Base-by-base conservation (phyloP, 2,888 invertebrate species). In the Xylophagus ater region DNA sequence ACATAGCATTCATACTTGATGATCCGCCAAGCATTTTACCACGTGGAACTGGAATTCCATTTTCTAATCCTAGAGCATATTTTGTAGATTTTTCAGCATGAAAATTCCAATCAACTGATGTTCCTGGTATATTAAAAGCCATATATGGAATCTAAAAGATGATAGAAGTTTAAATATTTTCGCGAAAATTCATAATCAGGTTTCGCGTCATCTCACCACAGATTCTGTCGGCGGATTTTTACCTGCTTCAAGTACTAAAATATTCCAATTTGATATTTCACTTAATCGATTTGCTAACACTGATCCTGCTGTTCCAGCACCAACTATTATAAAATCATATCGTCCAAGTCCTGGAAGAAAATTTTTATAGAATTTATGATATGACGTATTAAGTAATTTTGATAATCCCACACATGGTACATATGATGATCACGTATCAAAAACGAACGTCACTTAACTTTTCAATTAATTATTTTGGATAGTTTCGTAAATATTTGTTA, bases 41-140 rank as follows among this genome's bases (percentile, higher is more conserved):
- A 14, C 73, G 62, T 0, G 72, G 67, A 2, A 12, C 8, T 12
- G 7, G n/a, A n/a, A 20, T 12, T 12, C n/a, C 19, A n/a, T 4
- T 10, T 20, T n/a, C 2, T 34, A 46, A 35, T 86, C 87, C 88
- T 55, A 87, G 68, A 58, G 88, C 88, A 12, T 78, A 74, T 5
- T 74, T 80, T 29, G 79, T 79, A 52, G 86, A 81, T 0, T 90
- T 87, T 57, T 90, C 89, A 2, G 86, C 87, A 63, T 89, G 89
- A 60, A 89, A 92, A 56, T 86, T 80, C 92, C 90, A 92, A 59
- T 92, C 90, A 34, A 90, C 67, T 56, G 85, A 78, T 45, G 84
- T 86, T 8, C 87, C 69, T 60, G 89, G 89, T 37, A 90, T 66
- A 55, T 86, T 89, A 1, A 83, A 88, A 1, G 90, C 88, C 56